Conservation (phyloP, 2,888 invertebrate species). For the Chouioia cunea region DNA sequence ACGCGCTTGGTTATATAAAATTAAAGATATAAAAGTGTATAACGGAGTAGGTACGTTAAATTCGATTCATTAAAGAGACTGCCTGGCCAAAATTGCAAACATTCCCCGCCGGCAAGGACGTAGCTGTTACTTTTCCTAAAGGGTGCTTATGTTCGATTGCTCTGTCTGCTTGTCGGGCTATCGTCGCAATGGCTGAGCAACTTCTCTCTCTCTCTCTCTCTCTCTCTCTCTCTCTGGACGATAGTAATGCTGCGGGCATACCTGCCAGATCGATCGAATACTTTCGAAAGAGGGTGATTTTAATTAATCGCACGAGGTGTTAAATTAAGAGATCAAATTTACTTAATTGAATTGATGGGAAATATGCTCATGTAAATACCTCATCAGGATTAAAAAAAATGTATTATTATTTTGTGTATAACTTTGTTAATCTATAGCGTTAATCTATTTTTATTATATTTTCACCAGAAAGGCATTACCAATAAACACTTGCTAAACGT, state of each 20-base stretch:
- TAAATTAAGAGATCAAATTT: background rate
- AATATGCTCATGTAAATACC: too few relatives aligned
- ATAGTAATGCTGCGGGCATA: conserved; percentile 22
- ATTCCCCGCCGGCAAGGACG: conserved; percentile 46
- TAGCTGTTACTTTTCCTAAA: too few relatives aligned
- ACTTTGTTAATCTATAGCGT: too few relatives aligned
- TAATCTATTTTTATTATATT: too few relatives aligned
- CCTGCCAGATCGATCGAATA: conserved; percentile 29
- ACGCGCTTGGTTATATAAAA: background rate
- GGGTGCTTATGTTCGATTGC: background rate
- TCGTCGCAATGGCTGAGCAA: background rate
- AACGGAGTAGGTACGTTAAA: conserved; percentile 48
- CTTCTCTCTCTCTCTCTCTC: background rate
- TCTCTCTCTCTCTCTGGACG: background rate
- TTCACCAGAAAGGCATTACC: too few relatives aligned
- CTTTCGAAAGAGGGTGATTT: conserved; percentile 19
- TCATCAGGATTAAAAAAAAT: too few relatives aligned
- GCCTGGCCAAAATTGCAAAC: conserved; percentile 50
- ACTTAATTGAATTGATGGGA: background rate
- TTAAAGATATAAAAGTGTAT: background rate
- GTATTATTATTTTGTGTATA: too few relatives aligned
- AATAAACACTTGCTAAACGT: too few relatives aligned
- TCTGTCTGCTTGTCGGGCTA: conserved; percentile 34
- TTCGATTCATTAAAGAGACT: conserved; percentile 49
- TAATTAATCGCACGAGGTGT: conserved; percentile 3